These are phyloP conservation scores for Automeris io DNA, from an alignment of 2,888 invertebrate species.

Conservation along the genomic window DNA sequence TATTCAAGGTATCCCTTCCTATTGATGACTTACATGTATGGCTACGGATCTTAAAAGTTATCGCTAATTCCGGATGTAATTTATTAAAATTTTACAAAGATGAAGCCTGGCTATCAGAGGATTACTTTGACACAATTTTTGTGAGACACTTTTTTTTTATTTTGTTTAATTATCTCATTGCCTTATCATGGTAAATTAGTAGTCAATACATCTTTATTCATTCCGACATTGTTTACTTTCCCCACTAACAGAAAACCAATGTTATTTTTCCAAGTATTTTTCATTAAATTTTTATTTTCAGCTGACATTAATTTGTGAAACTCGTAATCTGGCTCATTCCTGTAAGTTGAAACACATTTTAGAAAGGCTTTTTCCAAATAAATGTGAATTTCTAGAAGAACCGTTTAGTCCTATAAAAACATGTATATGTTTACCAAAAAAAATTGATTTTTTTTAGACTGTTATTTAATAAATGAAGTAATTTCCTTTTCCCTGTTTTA, in stretches of 20 bases:
- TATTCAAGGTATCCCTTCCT: constrained; percentile 23
- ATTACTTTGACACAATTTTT: constrained; percentile 23
- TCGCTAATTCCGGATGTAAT: constrained; percentile 31
- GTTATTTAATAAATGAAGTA: too few species aligned
- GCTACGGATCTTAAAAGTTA: constrained; percentile 26
- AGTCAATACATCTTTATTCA: too few species aligned
- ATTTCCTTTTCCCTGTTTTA: too few species aligned
- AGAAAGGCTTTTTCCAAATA: constrained; percentile 34
- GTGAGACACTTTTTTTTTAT: constrained; percentile 19
- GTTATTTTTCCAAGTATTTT: too few species aligned
- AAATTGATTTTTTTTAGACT: too few species aligned
- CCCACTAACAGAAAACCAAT: too few species aligned
- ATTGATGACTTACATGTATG: constrained; percentile 13
- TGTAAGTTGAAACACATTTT: constrained; percentile 38
- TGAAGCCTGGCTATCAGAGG: constrained; percentile 22
- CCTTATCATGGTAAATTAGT: too few species aligned
- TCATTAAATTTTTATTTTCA: too few species aligned
- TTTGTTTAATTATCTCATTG: neutral
- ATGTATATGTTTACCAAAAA: constrained; percentile 37
- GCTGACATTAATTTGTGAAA: constrained; percentile 89
- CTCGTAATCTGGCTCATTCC: constrained; percentile 83
- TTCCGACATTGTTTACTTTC: too few species aligned
- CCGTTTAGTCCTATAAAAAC: constrained; percentile 29
- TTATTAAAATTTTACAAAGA: constrained; percentile 22
- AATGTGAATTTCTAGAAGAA: constrained; percentile 36